A percentile compares a stretch with the other conserved stretches of the same genome.
Conservation (phyloP, 64 coral and sea anemone species). For the Acropora tenuis region DNA sequence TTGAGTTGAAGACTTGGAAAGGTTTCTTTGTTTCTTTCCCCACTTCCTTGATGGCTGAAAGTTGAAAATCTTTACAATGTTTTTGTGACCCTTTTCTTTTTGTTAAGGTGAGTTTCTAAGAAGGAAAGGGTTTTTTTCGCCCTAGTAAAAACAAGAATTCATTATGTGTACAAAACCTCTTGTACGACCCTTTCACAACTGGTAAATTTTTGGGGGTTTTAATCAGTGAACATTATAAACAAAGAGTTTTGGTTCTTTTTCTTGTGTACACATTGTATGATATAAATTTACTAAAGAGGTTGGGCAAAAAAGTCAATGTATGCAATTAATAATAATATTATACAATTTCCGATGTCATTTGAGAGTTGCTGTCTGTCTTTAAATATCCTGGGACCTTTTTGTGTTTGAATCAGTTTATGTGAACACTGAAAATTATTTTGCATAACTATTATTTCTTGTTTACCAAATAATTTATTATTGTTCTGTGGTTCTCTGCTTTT, state of each 20-base stretch:
- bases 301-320: background rate
- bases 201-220: background rate
- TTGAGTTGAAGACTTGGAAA: no score
- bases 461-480: no score
- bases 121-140: background rate
- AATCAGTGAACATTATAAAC: background rate
- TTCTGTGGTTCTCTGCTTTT: slow-evolving; percentile 26
- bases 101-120: background rate
- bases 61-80: no score
- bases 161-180: background rate
- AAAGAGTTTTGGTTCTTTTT: background rate
- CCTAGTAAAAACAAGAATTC: background rate
- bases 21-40: no score
- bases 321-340: background rate
- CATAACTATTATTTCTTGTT: background rate
- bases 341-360: background rate
- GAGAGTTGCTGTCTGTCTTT: background rate
- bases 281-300: slow-evolving; percentile 6
- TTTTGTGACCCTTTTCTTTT: no score
- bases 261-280: background rate
- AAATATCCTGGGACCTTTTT: background rate
- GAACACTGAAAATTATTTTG: background rate
- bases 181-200: slow-evolving; percentile 1
- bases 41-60: no score
- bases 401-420: background rate